phyloP scores from a whole-genome alignment of 2,797 vertebrate genomes.

The Phrynocephalus guinanensis region DNA sequence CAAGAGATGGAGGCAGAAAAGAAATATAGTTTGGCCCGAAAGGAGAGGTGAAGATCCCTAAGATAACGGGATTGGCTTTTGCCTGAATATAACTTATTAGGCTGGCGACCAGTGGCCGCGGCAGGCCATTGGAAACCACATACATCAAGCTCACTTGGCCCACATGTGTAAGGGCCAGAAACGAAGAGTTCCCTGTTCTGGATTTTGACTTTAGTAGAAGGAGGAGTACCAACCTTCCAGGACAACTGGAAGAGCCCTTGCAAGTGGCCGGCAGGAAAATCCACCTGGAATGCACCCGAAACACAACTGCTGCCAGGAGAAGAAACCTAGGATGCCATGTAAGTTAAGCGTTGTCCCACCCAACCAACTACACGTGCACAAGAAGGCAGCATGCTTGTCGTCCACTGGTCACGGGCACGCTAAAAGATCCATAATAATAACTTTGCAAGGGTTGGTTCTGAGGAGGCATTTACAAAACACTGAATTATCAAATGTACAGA shows the following conservation, averaged over 20 bases:
- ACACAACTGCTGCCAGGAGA: background rate
- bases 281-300: slow-evolving; percentile 11
- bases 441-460: slow-evolving; percentile 18
- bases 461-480: slow-evolving; percentile 35
- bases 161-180: background rate
- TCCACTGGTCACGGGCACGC: background rate
- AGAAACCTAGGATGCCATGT: background rate
- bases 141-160: background rate
- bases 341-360: background rate
- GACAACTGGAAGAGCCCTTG: background rate
- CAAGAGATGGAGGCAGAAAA: slow-evolving; percentile 35
- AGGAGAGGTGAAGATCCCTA: background rate
- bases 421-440: slow-evolving; percentile 21
- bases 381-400: slow-evolving; percentile 21
- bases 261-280: background rate
- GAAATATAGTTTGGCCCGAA: slow-evolving; percentile 44
- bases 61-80: slow-evolving; percentile 28
- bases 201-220: slow-evolving; percentile 8
- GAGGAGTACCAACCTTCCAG: background rate
- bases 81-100: slow-evolving; percentile 35
- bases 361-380: background rate
- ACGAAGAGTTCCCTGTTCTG: background rate
- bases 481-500: slow-evolving; percentile 39
- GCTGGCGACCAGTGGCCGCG: slow-evolving; percentile 8
- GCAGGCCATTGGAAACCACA: background rate